Conservation (phyloP, 2,888 invertebrate genomes). For the Teleiodes luculella region DNA sequence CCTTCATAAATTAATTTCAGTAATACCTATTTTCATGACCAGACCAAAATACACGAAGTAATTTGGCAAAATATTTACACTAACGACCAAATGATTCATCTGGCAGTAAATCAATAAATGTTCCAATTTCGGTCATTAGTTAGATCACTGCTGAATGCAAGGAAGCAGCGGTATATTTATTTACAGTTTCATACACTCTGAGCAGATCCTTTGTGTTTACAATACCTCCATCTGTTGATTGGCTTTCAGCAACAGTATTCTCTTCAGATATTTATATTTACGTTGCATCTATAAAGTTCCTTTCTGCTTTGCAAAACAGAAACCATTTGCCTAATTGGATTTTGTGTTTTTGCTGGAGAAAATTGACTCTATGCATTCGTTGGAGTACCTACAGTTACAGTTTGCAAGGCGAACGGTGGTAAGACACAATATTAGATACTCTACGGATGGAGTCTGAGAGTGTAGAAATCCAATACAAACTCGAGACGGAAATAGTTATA, state of each 20-base stretch:
- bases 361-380: conserved; percentile 64
- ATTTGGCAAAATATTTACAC: too few relatives aligned
- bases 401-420: neutral
- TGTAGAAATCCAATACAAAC: neutral
- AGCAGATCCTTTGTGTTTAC: conserved; percentile 32
- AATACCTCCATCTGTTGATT: conserved; percentile 55
- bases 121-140: neutral
- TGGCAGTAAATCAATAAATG: neutral
- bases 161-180: conserved; percentile 2
- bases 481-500: neutral
- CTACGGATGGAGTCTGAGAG: neutral
- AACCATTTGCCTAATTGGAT: conserved; percentile 72
- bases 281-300: conserved; percentile 57
- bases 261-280: conserved; percentile 37
- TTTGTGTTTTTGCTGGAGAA: conserved; percentile 66
- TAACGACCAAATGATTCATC: neutral
- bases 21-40: too few relatives aligned
- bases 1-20: too few relatives aligned
- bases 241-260: conserved; percentile 38
- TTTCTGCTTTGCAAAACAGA: conserved; percentile 53
- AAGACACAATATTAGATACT: neutral
- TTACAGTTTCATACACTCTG: neutral
- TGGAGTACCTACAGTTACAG: conserved; percentile 62
- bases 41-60: too few relatives aligned
- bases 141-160: conserved; percentile 3